Base-by-base conservation (phyloP, 2,888 invertebrate species). In the Drosophila fungiperda region DNA sequence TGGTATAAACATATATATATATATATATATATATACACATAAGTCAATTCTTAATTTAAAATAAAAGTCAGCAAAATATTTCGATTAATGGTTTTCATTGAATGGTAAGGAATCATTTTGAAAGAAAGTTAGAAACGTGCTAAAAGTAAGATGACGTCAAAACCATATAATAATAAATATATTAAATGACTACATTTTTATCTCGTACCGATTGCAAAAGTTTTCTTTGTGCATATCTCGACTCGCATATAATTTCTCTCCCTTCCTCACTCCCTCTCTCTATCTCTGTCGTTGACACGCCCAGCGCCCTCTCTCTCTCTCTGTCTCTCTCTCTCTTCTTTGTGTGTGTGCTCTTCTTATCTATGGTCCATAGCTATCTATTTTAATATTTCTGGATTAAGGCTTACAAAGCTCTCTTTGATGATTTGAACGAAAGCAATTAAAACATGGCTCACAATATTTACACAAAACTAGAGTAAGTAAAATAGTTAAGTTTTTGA, bases 341-440 rank as follows among this genome's bases (percentile, higher is more conserved):
- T 45, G 45, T 15, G 8, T 20, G 20, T 57, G 66, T 17, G 29
- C 54, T 78, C 65, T 74, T 77, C 76, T 63, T 52, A 73, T 78
- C 69, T 65, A 62, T 77, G 76, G 35, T 36, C 52, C n/a, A 42
- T 35, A 53, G 33, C 33, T 33, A 54, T 23, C n/a, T 17, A 35
- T 48, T 52, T 52, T 7, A 57, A 23, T 69, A 50, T 32, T 17
- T 45, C 1, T 36, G 42, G 12, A 23, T 66, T 12, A 48, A 17
- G 17, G 49, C 29, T 36, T 71, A 55, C 50, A 58, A 55, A 59
- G 49, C 58, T 55, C 15, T 60, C 17, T 17, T 29, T 59, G 50
- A 23, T 36, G 52, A 42, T 36, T 53, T 42, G 48, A 32, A 60
- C 42, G 57, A 62, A 59, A 63, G 63, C 53, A 49, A 33, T 45